Base-by-base conservation (phyloP, 2,888 invertebrate species). In the Anticlea derivata region DNA sequence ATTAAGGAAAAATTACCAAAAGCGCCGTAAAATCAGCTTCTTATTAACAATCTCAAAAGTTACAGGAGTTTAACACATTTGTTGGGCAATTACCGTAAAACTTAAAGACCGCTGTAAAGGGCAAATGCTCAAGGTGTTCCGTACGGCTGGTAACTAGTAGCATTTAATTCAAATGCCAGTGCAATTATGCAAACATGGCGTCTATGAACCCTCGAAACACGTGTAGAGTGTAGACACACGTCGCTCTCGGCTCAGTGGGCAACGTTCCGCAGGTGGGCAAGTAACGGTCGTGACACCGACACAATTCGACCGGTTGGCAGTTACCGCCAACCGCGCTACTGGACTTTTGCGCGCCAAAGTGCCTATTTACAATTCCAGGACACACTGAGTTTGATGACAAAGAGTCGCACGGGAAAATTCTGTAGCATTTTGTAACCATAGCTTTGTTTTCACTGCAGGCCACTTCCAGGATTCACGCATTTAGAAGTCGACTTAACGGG, bases 171-270 rank as follows among this genome's bases (percentile, higher is more conserved):
- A 59, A 62, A 59, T 62, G 61, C 39, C 53, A 51, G 53, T 50
- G 50, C 49, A 57, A 58, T 68, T 71, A 73, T 69, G 68, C 65
- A 67, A 67, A 68, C 55, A 55, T 34, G 61, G 58, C 63, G 64
- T 56, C 56, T 65, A 69, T 68, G 70, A 70, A 68, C 68, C 71
- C 70, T 70, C 63, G 41, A 61, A 59, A 73, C 80, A 78, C 78
- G 79, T 82, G 81, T 51, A 61, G 65, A 67, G 79, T 82, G 81
- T 51, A 61, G 65, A 67, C 65, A 50, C 46, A 70, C 78, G 87
- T 84, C 87, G 80, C 82, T 77, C 74, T 81, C 87, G 83, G 85
- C 80, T 86, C 87, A 86, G 72, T 89, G 86, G 76, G 82, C 81
- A 81, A 69, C 70, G 73, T 68, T 68, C 68, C 72, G 86, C 89